A percentile compares a stretch with the other conserved stretches of the same genome.
These are phyloP conservation scores for Ptychochromis oligacanthus DNA, from an alignment of 2,113 vertebrate genomes.

Conservation along the genomic window DNA sequence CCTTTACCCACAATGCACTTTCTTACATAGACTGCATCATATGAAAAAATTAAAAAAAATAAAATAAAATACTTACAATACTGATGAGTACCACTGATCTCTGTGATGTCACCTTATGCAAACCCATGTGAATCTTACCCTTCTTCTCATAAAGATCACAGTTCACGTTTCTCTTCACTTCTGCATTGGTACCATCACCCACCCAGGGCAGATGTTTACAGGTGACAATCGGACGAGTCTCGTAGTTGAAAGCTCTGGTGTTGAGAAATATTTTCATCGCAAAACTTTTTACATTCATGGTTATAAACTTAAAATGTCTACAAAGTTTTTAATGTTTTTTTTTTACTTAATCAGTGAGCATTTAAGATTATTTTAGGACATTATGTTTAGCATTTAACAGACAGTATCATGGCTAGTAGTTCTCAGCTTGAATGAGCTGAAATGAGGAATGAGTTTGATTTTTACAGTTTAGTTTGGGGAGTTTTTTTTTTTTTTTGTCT, in stretches of 20 bases:
- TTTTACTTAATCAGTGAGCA: not conserved
- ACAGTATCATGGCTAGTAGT: not conserved
- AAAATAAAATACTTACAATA: not conserved
- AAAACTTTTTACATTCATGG: not conserved
- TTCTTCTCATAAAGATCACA: slow-evolving; percentile 97
- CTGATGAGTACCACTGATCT: not conserved
- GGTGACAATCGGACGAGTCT: slow-evolving; percentile 78
- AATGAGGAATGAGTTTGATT: no score
- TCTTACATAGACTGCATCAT: slow-evolving; percentile 87
- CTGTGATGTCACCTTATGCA: not conserved
- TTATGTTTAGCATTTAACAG: not conserved
- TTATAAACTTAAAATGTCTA: not conserved
- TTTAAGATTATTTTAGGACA: not conserved
- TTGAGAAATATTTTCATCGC: not conserved
- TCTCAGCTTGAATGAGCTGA: no score
- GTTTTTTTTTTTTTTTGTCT: not conserved
- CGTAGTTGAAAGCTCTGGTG: slow-evolving; percentile 90
- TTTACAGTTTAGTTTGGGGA: no score
- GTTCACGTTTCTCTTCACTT: slow-evolving; percentile 87
- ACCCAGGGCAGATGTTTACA: slow-evolving; percentile 93
- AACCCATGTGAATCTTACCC: slow-evolving; percentile 73
- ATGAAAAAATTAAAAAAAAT: not conserved
- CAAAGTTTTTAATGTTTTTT: not conserved
- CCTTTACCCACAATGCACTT: slow-evolving; percentile 88
- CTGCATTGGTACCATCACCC: slow-evolving; percentile 78